Conservation (phyloP, 2,113 vertebrate species). For the Sialia sialis region DNA sequence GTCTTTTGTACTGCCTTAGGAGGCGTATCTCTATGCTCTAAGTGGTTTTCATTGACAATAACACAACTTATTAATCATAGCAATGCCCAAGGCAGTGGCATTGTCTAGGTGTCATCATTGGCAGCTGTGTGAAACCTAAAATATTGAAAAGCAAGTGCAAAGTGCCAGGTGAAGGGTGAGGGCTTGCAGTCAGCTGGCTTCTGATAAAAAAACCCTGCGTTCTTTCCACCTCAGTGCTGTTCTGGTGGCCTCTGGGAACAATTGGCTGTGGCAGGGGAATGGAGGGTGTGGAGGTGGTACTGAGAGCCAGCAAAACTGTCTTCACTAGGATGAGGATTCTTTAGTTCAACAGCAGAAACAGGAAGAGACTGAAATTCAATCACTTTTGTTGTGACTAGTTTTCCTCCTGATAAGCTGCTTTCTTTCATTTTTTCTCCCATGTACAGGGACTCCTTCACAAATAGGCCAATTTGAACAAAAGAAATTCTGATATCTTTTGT, state of each 20-base stretch:
- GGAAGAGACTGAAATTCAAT: background rate
- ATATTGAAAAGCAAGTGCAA: background rate
- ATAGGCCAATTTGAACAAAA: background rate
- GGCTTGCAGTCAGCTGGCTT: background rate
- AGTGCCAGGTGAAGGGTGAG: background rate
- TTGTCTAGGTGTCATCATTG: background rate
- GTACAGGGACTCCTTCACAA: background rate
- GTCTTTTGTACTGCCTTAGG: background rate
- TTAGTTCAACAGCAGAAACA: background rate
- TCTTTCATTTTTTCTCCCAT: background rate
- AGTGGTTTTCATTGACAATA: background rate
- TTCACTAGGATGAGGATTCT: accelerated
- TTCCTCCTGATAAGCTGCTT: background rate
- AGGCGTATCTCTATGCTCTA: background rate
- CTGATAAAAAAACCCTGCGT: background rate
- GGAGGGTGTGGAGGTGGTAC: background rate
- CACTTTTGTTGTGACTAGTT: background rate
- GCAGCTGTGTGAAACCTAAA: background rate
- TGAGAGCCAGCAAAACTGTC: background rate
- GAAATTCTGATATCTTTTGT: background rate
- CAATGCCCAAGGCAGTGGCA: background rate
- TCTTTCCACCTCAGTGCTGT: background rate
- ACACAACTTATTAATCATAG: background rate
- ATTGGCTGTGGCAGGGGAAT: background rate
- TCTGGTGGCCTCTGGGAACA: background rate